These are phyloP conservation scores for Neria commutata DNA, from an alignment of 2,888 invertebrate genomes.

Conservation along the genomic window DNA sequence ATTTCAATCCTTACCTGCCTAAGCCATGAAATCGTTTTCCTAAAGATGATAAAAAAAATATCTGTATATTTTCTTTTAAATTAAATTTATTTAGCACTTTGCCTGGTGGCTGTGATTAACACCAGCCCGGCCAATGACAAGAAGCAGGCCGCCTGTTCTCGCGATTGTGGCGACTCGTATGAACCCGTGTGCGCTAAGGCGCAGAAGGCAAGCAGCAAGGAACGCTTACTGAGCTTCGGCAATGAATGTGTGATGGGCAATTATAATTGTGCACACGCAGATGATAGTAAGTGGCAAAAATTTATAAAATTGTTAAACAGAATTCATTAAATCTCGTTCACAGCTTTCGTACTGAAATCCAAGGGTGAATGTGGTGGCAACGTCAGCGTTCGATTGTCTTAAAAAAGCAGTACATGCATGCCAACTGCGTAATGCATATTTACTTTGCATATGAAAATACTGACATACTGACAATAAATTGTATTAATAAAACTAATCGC, in stretches of 20 bases:
- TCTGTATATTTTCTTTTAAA: background rate
- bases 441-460: too few species aligned
- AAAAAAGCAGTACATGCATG: constrained; percentile 25
- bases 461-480: too few species aligned
- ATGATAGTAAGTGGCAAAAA: constrained; percentile 48
- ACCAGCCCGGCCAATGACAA: constrained; percentile 49
- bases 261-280: constrained; percentile 58
- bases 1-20: too few species aligned
- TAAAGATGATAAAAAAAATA: too few species aligned
- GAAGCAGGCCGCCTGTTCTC: constrained; percentile 45
- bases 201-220: constrained; percentile 48
- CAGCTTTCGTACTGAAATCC: constrained; percentile 50
- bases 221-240: constrained; percentile 56
- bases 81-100: constrained; percentile 40
- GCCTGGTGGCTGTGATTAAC: constrained; percentile 42
- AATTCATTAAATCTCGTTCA: too few species aligned
- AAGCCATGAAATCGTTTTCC: too few species aligned
- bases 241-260: constrained; percentile 55
- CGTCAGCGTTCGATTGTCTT: constrained; percentile 57
- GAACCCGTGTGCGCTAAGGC: constrained; percentile 54
- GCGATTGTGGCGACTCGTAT: constrained; percentile 45
- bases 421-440: too few species aligned
- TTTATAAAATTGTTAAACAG: background rate
- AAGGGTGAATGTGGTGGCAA: constrained; percentile 57
- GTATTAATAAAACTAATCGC: too few species aligned